A percentile compares a stretch with the other conserved stretches of the same genome.
These are phyloP conservation scores for Bradypus variegatus DNA, from an alignment of 2,797 vertebrate genomes.

Conservation along the genomic window DNA sequence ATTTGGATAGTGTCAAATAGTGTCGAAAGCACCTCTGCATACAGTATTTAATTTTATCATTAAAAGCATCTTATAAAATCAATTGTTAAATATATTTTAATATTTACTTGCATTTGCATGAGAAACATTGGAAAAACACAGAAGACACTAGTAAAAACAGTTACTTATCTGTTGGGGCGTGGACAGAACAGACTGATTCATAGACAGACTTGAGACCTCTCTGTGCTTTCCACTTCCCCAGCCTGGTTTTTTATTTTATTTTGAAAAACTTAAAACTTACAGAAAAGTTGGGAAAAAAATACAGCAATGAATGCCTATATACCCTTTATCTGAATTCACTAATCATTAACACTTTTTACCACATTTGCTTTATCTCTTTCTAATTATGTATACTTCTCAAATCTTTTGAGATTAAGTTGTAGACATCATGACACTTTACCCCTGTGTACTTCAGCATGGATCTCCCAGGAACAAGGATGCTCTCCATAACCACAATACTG, in stretches of 20 bases:
- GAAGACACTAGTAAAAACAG: not conserved
- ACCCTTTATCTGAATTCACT: not conserved
- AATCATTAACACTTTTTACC: not conserved
- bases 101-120: not conserved
- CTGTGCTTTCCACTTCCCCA: not conserved
- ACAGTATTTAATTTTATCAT: not conserved
- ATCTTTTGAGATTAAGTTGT: conserved; percentile 34
- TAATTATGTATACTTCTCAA: conserved; percentile 9
- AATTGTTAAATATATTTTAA: not conserved
- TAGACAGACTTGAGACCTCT: not conserved
- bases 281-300: not conserved
- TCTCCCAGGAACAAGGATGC: conserved; percentile 1
- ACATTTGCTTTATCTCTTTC: not conserved
- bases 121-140: not conserved
- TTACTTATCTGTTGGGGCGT: not conserved
- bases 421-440: not conserved
- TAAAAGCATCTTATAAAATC: not conserved
- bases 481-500: not conserved
- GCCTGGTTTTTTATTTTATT: not conserved
- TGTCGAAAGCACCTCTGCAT: not conserved
- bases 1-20: not conserved
- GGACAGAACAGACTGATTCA: not conserved
- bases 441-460: not conserved
- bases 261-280: conserved; percentile 11
- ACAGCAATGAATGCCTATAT: not conserved